Evolutionary conservation across 2,113 vertebrate species (phyloP), one percentile per base, ranked within the genome.

Genomic region (Trogon melanurus): DNA sequence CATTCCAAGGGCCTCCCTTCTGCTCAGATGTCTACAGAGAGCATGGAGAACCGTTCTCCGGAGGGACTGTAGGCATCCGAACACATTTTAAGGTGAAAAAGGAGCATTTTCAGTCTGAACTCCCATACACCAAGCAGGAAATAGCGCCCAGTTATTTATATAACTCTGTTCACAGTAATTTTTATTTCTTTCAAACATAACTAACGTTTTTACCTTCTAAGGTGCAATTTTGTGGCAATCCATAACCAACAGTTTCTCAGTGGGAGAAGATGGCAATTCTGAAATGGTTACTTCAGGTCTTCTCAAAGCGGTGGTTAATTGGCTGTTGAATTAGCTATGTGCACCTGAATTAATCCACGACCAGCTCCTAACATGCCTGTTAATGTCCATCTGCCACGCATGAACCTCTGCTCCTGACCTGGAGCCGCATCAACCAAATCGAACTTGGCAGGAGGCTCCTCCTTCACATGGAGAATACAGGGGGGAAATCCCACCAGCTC

Each of bases 261-360:
- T 3, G 13, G 34, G 45, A 87, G 29, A 82, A 6, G 18, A 57
- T 13, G 45, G 38, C 56, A 51, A n/a, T 81, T 56, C 47, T 54
- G 48, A 74, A 88, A 84, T 13, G 8, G 13, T 54, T 83, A 54
- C 14, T 80, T 80, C 30, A 61, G 64, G 22, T 74, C 79, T 70
- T 73, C 67, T 62, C 62, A 51, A 41, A 70, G 51, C 70, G 32
- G 29, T 23, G 10, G 32, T 60, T 89, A 92, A 92, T 81, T 78
- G 88, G 75, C 58, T 66, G n/a, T 41, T 85, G 51, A 88, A 90
- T 88, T 70, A 92, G 65, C 47, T 88, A 36, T 3, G 22, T 25
- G 47, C 22, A 83, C 38, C 60, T 71, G 60, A 74, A 67, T 79
- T 78, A 79, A 64, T 48, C 65, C 69, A 60, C 45, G 61, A 79